Percentiles rank a stretch among this genome's conserved stretches.
Evolutionary conservation across 2,888 invertebrate species (phyloP).

Genomic region (Gortyna flavago): DNA sequence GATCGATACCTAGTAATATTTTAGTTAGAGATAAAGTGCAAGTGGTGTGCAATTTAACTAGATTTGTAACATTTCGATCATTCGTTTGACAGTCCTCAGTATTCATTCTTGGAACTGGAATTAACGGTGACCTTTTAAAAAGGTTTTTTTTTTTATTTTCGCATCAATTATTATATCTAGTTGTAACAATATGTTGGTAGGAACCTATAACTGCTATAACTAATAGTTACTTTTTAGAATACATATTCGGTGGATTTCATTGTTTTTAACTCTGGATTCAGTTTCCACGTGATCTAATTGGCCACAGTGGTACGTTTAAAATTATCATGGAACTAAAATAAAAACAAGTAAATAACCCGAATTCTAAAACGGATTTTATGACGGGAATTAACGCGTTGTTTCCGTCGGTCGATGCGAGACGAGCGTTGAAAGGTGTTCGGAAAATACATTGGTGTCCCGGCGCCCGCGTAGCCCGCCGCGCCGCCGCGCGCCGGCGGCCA

Average conservation of each 20-base stretch:
- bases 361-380: slow-evolving; percentile 90
- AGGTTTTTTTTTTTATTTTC: background rate
- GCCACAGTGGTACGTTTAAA: slow-evolving; percentile 87
- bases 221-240: background rate
- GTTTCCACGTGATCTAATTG: slow-evolving; percentile 88
- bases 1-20: background rate
- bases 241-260: background rate
- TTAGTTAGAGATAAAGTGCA: background rate
- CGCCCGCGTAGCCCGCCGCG: slow-evolving; percentile 57
- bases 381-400: slow-evolving; percentile 90
- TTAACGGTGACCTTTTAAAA: background rate
- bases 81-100: background rate
- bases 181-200: background rate
- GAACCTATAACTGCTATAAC: background rate
- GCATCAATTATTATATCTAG: background rate
- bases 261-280: slow-evolving; percentile 51
- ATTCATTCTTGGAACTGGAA: background rate
- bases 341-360: slow-evolving; percentile 90
- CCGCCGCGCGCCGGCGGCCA: slow-evolving; percentile 69
- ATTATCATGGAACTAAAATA: slow-evolving; percentile 89
- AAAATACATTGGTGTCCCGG: slow-evolving; percentile 84
- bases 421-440: slow-evolving; percentile 89
- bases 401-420: slow-evolving; percentile 89
- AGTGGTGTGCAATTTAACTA: background rate
- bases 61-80: background rate